Base-by-base conservation (phyloP, 2,888 invertebrate species). In the Drosophila hamatofila region DNA sequence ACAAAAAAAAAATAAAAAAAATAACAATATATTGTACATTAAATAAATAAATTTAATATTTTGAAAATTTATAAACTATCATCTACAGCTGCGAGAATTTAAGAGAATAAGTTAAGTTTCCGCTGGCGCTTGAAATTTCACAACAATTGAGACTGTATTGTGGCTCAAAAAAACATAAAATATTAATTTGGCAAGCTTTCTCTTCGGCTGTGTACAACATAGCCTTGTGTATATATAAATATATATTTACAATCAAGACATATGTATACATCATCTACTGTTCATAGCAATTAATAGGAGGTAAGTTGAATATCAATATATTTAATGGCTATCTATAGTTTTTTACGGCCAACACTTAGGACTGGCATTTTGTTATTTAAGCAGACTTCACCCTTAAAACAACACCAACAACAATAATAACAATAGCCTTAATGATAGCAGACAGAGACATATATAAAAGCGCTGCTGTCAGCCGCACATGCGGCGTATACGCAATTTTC, bases 401-500 rank as follows among this genome's bases (percentile, higher is more conserved):
- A 46, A 46, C 46, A 21, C 4, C 12, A 42, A 14, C 21, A 37
- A 16, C 16, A 16, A 37, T 6, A 16, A 30, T 33, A 35, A 69
- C 69, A 79, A 66, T 58, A 48, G 55, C 63, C 66, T 66, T 79
- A 85, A 80, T 72, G 80, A 72, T 70, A 44, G 54, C 59, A 49
- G 57, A 46, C 64, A 52, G 7, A 33, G 60, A 52, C 56, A 12
- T 48, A 62, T 18, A 49, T 49, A 60, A 65, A 60, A 60, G 41
- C 51, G 55, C 35, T 39, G 65, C 41, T 66, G 64, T 68, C 69
- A 67, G 55, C 58, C 58, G 25, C 61, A 59, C 60, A 65, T 27
- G 27, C 60, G 37, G n/a, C 77, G 83, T 74, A 83, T 85, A 88
- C 85, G 74, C 77, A 72, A 83, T 81, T 81, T 82, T 83, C 81